phyloP scores from a whole-genome alignment of 2,888 invertebrate genomes.

The Idaea aversata region DNA sequence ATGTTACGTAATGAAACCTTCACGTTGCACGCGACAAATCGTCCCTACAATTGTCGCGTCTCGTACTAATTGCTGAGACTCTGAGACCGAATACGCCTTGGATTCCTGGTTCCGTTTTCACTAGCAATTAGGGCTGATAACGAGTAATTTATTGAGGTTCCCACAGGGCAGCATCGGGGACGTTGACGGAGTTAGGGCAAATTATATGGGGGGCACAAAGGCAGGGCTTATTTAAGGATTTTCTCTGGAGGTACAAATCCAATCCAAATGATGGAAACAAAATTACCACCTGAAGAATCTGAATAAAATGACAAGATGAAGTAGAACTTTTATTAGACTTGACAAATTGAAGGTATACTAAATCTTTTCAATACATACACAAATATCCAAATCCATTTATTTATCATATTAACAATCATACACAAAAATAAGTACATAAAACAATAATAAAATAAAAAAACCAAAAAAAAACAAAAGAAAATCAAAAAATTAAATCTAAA shows the following conservation, averaged over 20 bases:
- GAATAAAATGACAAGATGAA: too few species aligned
- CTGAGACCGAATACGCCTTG: constrained; percentile 25
- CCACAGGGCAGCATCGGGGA: constrained; percentile 22
- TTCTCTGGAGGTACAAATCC: constrained; percentile 9
- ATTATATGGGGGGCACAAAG: not conserved
- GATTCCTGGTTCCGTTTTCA: constrained; percentile 52
- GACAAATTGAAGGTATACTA: too few species aligned
- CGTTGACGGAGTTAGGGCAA: not conserved
- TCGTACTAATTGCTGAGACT: constrained; percentile 52
- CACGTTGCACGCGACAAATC: constrained; percentile 44
- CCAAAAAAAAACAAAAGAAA: too few species aligned
- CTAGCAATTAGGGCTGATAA: constrained; percentile 63
- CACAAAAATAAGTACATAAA: too few species aligned
- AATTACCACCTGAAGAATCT: too few species aligned
- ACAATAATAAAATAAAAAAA: too few species aligned
- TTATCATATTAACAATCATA: too few species aligned
- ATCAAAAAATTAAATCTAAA: too few species aligned
- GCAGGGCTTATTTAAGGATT: not conserved
- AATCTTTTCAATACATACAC: too few species aligned
- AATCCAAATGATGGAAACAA: not conserved
- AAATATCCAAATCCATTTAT: too few species aligned
- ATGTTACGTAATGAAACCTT: constrained; percentile 36
- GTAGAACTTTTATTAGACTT: too few species aligned
- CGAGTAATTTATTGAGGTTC: constrained; percentile 58
- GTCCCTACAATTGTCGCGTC: constrained; percentile 44